phyloP scores from a whole-genome alignment of 1,140 invertebrate species.

The Danaus melanippus region DNA sequence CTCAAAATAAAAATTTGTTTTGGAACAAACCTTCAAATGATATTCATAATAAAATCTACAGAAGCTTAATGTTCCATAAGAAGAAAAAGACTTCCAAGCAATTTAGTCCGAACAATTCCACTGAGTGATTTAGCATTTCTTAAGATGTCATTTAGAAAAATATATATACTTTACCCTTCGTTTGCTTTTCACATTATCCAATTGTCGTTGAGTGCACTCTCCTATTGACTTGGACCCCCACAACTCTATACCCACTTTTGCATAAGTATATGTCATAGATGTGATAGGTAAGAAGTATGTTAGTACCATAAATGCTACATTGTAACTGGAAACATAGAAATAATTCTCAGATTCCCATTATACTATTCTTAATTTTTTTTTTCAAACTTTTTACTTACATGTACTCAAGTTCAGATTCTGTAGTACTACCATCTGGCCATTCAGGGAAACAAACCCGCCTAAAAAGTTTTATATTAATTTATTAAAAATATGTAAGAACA shows the following conservation, averaged over 20 bases:
- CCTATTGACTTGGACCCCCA: constrained; percentile 97
- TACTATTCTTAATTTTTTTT: not conserved
- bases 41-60: no score
- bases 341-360: constrained; percentile 4
- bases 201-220: constrained; percentile 90
- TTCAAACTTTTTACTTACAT: constrained; percentile 76
- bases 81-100: not conserved
- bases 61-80: no score
- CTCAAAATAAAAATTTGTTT: not conserved
- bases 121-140: constrained; percentile 1
- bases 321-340: constrained; percentile 79
- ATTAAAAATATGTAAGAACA: no score
- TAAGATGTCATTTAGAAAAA: constrained; percentile 4
- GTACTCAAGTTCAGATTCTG: constrained; percentile 81
- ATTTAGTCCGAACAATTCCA: not conserved
- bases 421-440: constrained; percentile 86
- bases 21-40: no score
- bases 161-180: constrained; percentile 80
- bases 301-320: constrained; percentile 88
- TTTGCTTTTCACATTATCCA: constrained; percentile 94
- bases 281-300: constrained; percentile 95
- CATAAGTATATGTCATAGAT: constrained; percentile 94
- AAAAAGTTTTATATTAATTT: constrained; percentile 4
- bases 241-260: constrained; percentile 89
- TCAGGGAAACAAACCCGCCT: constrained; percentile 83